Percentiles rank a stretch among this genome's conserved stretches.
phyloP scores from a whole-genome alignment of 2,888 invertebrate species.

The Drosophila formosana region DNA sequence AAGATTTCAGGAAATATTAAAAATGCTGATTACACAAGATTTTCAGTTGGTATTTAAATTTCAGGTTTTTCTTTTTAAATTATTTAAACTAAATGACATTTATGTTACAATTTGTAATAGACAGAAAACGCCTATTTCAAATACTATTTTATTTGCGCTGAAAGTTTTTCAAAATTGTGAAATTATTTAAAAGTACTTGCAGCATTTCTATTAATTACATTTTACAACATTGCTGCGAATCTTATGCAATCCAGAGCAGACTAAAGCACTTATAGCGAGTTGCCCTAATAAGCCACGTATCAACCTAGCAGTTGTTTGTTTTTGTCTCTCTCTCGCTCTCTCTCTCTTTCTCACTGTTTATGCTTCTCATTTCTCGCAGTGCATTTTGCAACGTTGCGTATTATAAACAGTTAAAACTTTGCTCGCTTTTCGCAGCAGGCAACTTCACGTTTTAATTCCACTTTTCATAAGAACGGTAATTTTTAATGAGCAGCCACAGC shows the following conservation, averaged over 20 bases:
- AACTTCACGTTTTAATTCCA: constrained; percentile 78
- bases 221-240: no score
- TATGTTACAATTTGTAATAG: no score
- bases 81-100: no score
- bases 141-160: no score
- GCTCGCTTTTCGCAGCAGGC: constrained; percentile 42
- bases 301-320: constrained; percentile 12
- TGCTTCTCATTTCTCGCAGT: constrained; percentile 2
- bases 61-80: no score
- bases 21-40: no score
- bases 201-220: no score
- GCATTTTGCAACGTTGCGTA: constrained; percentile 69
- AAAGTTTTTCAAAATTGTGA: no score
- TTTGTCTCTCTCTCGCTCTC: background rate
- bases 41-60: no score
- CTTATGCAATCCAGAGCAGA: background rate
- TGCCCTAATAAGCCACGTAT: constrained; percentile 9
- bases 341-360: constrained; percentile 9
- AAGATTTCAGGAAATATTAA: no score
- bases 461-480: constrained; percentile 80
- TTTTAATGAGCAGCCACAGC: constrained; percentile 74
- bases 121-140: no score
- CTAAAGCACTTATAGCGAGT: background rate
- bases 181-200: no score
- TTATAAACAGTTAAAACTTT: constrained; percentile 80